Percentiles rank a stretch among this genome's conserved stretches.
Evolutionary conservation across 2,113 vertebrate species (phyloP).

Genomic region (Oryzias celebensis): DNA sequence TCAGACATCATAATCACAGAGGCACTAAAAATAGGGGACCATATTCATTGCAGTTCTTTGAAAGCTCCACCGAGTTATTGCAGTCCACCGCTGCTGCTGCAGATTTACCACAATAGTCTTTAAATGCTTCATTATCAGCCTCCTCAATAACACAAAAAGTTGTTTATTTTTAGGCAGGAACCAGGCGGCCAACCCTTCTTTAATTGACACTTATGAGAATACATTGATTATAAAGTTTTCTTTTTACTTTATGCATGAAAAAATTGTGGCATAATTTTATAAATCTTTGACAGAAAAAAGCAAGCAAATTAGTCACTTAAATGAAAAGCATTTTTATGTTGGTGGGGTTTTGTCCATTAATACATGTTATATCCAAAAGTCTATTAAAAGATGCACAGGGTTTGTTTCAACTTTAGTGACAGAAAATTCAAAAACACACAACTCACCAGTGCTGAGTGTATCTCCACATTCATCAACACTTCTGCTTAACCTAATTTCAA

Average conservation of each 20-base stretch:
- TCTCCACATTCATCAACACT: no score
- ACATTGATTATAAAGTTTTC: background rate
- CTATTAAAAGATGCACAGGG: no score
- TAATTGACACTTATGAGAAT: constrained; percentile 12
- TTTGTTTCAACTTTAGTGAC: no score
- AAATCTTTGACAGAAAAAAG: no score
- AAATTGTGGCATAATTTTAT: no score
- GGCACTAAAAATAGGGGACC: constrained; percentile 63
- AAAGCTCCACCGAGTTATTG: constrained; percentile 47
- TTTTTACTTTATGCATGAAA: background rate
- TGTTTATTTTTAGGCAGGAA: constrained; percentile 52
- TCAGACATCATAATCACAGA: constrained; percentile 69
- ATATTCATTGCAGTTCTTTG: constrained; percentile 52
- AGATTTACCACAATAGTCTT: constrained; percentile 26
- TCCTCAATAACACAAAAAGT: constrained; percentile 52
- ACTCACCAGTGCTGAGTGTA: no score
- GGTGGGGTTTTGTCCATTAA: no score
- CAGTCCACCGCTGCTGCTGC: constrained; percentile 6
- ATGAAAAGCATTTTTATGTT: no score
- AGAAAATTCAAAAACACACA: no score
- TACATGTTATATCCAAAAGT: no score
- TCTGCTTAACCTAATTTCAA: no score
- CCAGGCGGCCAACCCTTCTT: constrained; percentile 15
- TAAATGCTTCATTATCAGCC: background rate
- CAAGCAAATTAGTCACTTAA: no score